Base-by-base conservation (phyloP, 2,888 invertebrate genomes). In the Deroplatys truncata region DNA sequence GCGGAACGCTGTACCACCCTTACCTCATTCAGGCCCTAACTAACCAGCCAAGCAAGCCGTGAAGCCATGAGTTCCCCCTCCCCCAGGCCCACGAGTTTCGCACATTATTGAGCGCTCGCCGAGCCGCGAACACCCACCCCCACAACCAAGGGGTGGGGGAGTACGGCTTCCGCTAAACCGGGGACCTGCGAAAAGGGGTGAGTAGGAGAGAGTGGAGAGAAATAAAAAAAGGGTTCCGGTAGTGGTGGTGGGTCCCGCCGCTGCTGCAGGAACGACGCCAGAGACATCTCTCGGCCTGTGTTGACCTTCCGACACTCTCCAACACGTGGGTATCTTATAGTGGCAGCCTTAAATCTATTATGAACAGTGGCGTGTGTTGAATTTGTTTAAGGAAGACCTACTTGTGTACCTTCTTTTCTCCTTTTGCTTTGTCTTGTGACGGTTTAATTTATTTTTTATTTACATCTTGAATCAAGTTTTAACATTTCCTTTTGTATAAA, bases 51-150 rank as follows among this genome's bases (percentile, higher is more conserved):
- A 85, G 85, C 56, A 72, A 72, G 56, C 56, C 56, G 56, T 72
- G 56, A 72, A 72, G 56, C 56, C 56, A 72, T 72, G 56, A 72
- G 56, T 43, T 29, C 84, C 31, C 31, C 84, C 31, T 28, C 84
- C 29, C 28, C 29, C 28, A 84, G 29, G 84, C 20, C 94, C 93
- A 94, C 94, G 94, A 94, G 94, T 94, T 95, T 95, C 94, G 94
- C 95, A 95, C 95, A 94, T 95, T 95, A 95, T 95, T 95, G 95
- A 95, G 83, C 89, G 90, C 84, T 85, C 85, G 85, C 86, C 88
- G 56, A 56, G 84, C 89, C 85, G 86, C 28, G 94, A 89, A 89
- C 35, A 84, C 84, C 90, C 90, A 25, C 88, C 89, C 89, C 84
- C 72, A 43, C 43, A 43, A 56, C 84, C 49, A 86, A 82, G 43